Evolutionary conservation across 2,797 vertebrate genomes (phyloP), one percentile per base, ranked within the genome.

Genomic region (Echeneis naucrates): DNA sequence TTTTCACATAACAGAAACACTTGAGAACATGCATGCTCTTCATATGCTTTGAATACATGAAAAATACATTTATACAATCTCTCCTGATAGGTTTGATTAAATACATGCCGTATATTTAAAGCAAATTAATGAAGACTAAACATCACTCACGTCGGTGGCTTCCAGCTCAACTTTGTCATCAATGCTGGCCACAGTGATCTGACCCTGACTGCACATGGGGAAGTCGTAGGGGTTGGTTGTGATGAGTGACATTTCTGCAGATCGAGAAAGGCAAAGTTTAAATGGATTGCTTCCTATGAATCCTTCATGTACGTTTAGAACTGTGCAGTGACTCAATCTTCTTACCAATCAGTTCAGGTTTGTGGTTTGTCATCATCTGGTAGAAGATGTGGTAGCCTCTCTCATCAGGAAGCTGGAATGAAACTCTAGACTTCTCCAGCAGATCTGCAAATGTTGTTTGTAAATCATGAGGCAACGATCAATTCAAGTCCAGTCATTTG

Each of bases 371-470:
- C 83, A 94, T 95, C 90, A 97, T 85, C 87, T 97, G 96, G 78
- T 95, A 97, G 78, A 97, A 97, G 87, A 97, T 97, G 83, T 96
- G 96, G 81, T 97, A 97, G 84, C 95, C 95, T 82, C 96, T 95
- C 85, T 97, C 95, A 88, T 93, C 94, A 55, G 94, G 85, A 77
- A 97, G 93, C 93, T 96, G 96, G 87, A 95, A 96, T 45, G 95
- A 93, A 51, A 96, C 95, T 90, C 96, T 94, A 24, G 96, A 96
- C 77, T 96, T 96, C 76, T 97, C 96, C 82, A 97, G 92, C 87
- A 96, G 93, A 89, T 96, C 96, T 96, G 79, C 35, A 32, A 72
- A 51, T 44, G 9, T 66, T 47, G 5, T 54, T 67, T 4, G 65
- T 35, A 2, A 71, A 40, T 87, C 4, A 70, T n/a, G n/a, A n/a